phyloP scores from a whole-genome alignment of 2,113 vertebrate species.

The Lucifuga dentata region DNA sequence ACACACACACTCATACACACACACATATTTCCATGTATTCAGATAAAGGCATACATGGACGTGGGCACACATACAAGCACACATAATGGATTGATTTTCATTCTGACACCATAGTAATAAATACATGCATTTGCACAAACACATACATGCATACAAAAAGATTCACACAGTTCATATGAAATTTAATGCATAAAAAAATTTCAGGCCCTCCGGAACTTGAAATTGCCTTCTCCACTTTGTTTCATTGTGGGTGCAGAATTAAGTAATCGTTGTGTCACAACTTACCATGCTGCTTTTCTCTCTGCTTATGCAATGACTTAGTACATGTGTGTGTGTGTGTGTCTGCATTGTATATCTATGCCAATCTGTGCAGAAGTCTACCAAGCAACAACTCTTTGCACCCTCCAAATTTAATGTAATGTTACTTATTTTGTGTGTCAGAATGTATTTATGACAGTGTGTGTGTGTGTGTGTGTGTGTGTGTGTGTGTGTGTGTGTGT shows the following conservation, averaged over 20 bases:
- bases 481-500: conserved; percentile 20
- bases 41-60: background rate
- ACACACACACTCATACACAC: background rate
- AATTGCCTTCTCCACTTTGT: conserved; percentile 45
- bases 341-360: conserved; percentile 4
- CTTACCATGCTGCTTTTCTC: conserved; percentile 48
- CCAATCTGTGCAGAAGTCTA: background rate
- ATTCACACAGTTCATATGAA: background rate
- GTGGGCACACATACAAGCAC: background rate
- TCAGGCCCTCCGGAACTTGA: no score
- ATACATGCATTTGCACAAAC: conserved; percentile 2
- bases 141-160: background rate
- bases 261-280: conserved; percentile 64
- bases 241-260: conserved; percentile 64
- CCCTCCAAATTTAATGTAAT: conserved; percentile 11
- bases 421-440: conserved; percentile 14
- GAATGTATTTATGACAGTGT: background rate
- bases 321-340: conserved; percentile 17
- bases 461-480: conserved; percentile 16
- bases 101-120: background rate
- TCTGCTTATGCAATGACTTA: conserved; percentile 44
- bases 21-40: background rate
- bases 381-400: conserved; percentile 16
- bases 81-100: background rate
- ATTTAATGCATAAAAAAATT: no score